These are phyloP conservation scores for Limanda limanda DNA, from an alignment of 2,113 vertebrate species.

Conservation along the genomic window DNA sequence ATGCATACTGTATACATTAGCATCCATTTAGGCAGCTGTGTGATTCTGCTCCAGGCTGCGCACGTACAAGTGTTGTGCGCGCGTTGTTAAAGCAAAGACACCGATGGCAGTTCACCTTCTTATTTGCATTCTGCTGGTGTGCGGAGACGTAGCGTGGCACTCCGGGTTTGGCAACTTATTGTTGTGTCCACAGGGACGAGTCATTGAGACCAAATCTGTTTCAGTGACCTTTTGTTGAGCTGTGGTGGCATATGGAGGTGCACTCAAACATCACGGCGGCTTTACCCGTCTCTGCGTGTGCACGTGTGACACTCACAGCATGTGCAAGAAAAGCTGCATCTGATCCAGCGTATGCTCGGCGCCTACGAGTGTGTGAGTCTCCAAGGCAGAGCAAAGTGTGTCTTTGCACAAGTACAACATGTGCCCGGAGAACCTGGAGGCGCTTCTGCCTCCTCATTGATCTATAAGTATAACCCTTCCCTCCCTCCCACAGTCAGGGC, in stretches of 20 bases:
- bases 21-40: conserved; percentile 60
- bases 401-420: conserved; percentile 60
- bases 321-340: conserved; percentile 17
- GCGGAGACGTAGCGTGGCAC: conserved; percentile 40
- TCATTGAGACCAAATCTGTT: conserved; percentile 67
- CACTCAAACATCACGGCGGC: conserved; percentile 61
- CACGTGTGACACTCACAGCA: conserved; percentile 7
- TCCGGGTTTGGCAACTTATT: conserved; percentile 51
- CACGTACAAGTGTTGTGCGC: conserved; percentile 37
- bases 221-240: conserved; percentile 73
- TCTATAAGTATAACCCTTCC: conserved; percentile 72
- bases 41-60: conserved; percentile 54
- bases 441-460: conserved; percentile 72
- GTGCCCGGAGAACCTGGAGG: conserved; percentile 56
- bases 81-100: conserved; percentile 59
- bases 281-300: conserved; percentile 50
- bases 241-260: conserved; percentile 63
- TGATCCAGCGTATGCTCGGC: conserved; percentile 1
- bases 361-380: conserved; percentile 23
- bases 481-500: conserved; percentile 68
- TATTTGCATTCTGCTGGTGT: conserved; percentile 50
- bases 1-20: conserved; percentile 67
- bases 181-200: conserved; percentile 58
- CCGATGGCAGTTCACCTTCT: conserved; percentile 16
- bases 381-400: conserved; percentile 34